Evolutionary conservation across 2,113 vertebrate genomes (phyloP).

Genomic region (Indicator maculatus): DNA sequence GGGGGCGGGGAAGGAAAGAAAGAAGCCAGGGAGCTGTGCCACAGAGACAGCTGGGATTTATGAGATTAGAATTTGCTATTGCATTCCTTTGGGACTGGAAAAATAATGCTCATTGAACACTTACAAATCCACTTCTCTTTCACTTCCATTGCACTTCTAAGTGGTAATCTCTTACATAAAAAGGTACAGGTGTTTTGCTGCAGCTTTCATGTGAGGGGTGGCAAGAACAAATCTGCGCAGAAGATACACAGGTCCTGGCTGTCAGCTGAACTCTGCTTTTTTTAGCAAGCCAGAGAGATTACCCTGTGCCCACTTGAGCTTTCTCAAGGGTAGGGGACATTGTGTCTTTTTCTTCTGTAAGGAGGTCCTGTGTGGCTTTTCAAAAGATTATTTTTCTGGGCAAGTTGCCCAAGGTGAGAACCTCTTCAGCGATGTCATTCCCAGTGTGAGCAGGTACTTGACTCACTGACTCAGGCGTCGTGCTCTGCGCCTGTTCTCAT

Average conservation of each 20-base stretch:
- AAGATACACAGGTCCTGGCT: background rate
- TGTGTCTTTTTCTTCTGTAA: background rate
- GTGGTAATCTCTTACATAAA: background rate
- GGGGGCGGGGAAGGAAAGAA: background rate
- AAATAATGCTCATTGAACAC: background rate
- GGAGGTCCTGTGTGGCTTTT: background rate
- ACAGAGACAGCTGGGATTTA: background rate
- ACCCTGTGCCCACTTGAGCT: background rate
- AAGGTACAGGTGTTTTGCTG: background rate
- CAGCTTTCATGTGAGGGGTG: background rate
- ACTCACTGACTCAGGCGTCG: background rate
- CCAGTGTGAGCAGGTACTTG: background rate
- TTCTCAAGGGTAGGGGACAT: background rate
- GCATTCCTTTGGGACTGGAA: background rate
- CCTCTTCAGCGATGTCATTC: background rate
- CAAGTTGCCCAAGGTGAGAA: background rate
- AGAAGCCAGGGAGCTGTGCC: background rate
- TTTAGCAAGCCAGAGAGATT: background rate
- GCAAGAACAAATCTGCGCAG: background rate
- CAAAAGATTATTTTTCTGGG: background rate
- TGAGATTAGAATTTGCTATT: constrained; percentile 11
- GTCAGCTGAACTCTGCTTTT: background rate
- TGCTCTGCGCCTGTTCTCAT: background rate
- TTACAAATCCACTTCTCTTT: constrained; percentile 19
- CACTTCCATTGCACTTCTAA: background rate